Conservation (phyloP, 2,888 invertebrate species). For the Galeopsomyia nigrocyanea region DNA sequence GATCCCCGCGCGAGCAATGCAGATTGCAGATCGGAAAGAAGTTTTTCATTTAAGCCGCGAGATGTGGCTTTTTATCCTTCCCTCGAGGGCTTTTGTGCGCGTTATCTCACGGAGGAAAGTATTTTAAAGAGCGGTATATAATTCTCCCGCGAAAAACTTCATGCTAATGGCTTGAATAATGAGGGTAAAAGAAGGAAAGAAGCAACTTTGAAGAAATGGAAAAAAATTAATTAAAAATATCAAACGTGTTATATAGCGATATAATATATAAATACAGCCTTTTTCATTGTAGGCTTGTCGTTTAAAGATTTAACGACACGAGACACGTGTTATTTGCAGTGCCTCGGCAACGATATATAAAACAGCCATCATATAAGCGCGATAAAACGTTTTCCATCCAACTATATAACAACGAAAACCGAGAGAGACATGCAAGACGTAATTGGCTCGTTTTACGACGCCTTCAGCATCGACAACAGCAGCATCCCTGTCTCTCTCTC, state of each 20-base stretch:
- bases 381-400: no score
- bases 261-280: no score
- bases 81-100: background rate
- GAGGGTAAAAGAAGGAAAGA: background rate
- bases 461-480: conserved; percentile 26
- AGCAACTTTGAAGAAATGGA: background rate
- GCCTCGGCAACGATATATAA: no score
- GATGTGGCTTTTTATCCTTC: background rate
- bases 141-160: no score
- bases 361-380: no score
- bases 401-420: no score
- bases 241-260: no score
- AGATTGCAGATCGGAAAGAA: background rate
- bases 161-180: background rate
- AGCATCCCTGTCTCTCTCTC: background rate
- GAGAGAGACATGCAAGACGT: conserved; percentile 17
- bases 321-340: no score
- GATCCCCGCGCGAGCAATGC: background rate
- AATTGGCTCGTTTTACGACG: conserved; percentile 57
- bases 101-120: background rate
- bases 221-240: no score
- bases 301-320: no score
- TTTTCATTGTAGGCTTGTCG: no score
- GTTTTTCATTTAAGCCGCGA: conserved; percentile 17
- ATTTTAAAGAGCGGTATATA: no score